Conservation (phyloP, 2,797 vertebrate genomes). For the Phrynocephalus forsythii region DNA sequence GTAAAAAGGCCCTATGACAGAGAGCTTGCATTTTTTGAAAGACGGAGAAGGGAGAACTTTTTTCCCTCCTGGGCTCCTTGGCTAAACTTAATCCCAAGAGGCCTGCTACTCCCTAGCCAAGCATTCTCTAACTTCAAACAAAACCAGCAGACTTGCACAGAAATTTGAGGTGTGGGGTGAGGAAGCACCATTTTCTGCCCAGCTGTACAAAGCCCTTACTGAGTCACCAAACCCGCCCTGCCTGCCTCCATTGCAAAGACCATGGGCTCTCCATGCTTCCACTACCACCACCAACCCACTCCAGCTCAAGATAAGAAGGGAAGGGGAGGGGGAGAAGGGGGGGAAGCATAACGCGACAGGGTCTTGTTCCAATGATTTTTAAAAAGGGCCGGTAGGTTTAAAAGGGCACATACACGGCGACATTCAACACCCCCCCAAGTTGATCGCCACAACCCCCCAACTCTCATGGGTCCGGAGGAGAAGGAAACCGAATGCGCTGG, state of each 20-base stretch:
- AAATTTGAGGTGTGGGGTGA: slow-evolving; percentile 47
- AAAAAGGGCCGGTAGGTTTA: neutral
- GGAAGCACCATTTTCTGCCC: slow-evolving; percentile 71
- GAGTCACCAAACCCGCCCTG: slow-evolving; percentile 49
- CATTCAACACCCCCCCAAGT: neutral
- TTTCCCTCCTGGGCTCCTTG: neutral
- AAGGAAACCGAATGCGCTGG: neutral
- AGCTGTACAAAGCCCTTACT: slow-evolving; percentile 72
- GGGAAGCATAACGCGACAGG: neutral
- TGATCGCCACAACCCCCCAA: neutral
- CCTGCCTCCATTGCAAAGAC: slow-evolving; percentile 55
- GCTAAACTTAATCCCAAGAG: neutral
- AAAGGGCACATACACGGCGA: no score
- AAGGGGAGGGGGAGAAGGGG: no score
- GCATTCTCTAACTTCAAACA: slow-evolving; percentile 75
- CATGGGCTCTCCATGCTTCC: slow-evolving; percentile 49
- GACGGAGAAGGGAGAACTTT: neutral
- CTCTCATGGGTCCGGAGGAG: neutral
- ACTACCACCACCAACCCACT: neutral
- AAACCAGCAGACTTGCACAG: slow-evolving; percentile 63
- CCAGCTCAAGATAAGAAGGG: neutral
- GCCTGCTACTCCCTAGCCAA: slow-evolving; percentile 42
- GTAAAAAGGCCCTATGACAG: neutral
- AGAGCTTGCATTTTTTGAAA: neutral
- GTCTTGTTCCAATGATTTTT: neutral